These are phyloP conservation scores for Platypus cylindrus DNA, from an alignment of 2,888 invertebrate species.

Conservation along the genomic window DNA sequence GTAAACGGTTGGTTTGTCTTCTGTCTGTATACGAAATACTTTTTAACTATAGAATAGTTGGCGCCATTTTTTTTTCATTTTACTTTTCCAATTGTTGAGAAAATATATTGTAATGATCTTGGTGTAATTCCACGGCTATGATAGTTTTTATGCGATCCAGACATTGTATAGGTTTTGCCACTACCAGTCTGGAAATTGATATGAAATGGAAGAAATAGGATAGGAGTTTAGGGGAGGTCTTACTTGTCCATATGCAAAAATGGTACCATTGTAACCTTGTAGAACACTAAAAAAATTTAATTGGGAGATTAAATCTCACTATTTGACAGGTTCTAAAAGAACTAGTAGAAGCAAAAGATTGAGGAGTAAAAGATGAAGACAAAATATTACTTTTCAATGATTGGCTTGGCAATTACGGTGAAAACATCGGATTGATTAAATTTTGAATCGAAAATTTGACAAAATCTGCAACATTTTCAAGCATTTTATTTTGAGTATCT, in stretches of 20 bases:
- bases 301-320: not conserved
- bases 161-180: slow-evolving; percentile 43
- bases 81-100: slow-evolving; percentile 34
- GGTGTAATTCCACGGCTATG: slow-evolving; percentile 41
- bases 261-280: slow-evolving; percentile 42
- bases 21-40: slow-evolving; percentile 6
- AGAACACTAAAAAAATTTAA: slow-evolving; percentile 31
- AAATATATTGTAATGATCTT: slow-evolving; percentile 38
- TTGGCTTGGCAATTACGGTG: slow-evolving; percentile 37
- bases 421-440: slow-evolving; percentile 35
- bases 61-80: not conserved
- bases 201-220: not conserved
- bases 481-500: not conserved
- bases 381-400: slow-evolving; percentile 35
- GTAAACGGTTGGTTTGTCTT: slow-evolving; percentile 26
- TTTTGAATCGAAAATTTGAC: slow-evolving; percentile 35
- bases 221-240: slow-evolving; percentile 6
- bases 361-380: not conserved
- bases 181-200: slow-evolving; percentile 37
- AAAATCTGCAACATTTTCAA: slow-evolving; percentile 30
- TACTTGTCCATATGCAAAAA: slow-evolving; percentile 45
- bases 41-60: not conserved
- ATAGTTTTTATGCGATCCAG: slow-evolving; percentile 34
- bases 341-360: too few relatives aligned
- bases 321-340: slow-evolving; percentile 1